phyloP scores from a whole-genome alignment of 2,888 invertebrate genomes.

The Lacanobia wlatinum region DNA sequence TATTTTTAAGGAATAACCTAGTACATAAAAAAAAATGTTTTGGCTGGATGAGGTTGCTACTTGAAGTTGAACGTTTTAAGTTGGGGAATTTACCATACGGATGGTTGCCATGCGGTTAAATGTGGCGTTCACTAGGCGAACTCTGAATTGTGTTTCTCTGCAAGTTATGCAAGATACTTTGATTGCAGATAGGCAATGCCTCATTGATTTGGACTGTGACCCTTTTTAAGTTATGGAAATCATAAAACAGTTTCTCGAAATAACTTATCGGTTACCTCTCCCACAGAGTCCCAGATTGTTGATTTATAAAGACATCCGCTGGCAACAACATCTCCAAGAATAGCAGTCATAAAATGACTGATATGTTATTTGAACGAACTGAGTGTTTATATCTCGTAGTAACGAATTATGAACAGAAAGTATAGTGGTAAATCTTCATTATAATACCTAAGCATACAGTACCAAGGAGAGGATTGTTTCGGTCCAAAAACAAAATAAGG shows the following conservation, averaged over 20 bases:
- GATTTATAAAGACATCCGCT: slow-evolving; percentile 54
- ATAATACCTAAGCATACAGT: slow-evolving; percentile 20
- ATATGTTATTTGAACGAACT: slow-evolving; percentile 53
- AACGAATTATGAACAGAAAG: slow-evolving; percentile 44
- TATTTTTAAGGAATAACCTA: too few species aligned
- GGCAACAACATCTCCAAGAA: slow-evolving; percentile 37
- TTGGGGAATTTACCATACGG: too few species aligned
- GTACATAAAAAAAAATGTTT: too few species aligned
- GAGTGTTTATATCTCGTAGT: slow-evolving; percentile 32
- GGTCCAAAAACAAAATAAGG: slow-evolving; percentile 71
- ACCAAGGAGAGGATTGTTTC: slow-evolving; percentile 67
- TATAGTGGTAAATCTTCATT: slow-evolving; percentile 56
- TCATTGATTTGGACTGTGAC: not conserved
- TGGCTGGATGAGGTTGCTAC: too few species aligned
- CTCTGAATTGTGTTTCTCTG: not conserved
- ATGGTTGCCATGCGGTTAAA: too few species aligned
- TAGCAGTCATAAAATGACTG: slow-evolving; percentile 46
- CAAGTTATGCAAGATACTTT: not conserved
- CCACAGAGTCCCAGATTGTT: slow-evolving; percentile 22
- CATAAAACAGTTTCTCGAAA: too few species aligned
- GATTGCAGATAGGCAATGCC: not conserved
- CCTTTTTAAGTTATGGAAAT: too few species aligned
- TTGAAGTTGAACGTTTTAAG: too few species aligned
- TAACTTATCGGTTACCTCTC: too few species aligned
- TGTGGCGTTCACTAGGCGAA: too few species aligned